Conservation (phyloP, 2,888 invertebrate species). For the Epistrophe eligans region DNA sequence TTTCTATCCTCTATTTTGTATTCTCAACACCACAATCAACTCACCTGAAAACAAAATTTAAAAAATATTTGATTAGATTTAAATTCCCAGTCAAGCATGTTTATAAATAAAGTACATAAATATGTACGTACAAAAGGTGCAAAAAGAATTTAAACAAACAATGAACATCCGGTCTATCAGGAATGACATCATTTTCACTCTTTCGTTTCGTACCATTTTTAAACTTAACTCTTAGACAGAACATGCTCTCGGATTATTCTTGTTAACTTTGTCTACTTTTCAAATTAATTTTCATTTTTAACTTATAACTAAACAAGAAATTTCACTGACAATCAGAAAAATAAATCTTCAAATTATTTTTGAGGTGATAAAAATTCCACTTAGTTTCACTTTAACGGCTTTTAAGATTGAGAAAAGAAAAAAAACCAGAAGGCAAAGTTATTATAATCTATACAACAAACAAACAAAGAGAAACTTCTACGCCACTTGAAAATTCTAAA, state of each 20-base stretch:
- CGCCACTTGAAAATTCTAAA: slow-evolving; percentile 44
- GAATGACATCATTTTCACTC: slow-evolving; percentile 50
- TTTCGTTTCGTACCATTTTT: slow-evolving; percentile 47
- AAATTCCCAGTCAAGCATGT: slow-evolving; percentile 21
- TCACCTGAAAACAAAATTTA: slow-evolving; percentile 59
- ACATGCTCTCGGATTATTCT: slow-evolving; percentile 36
- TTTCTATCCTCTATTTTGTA: slow-evolving; percentile 6
- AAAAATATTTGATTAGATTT: slow-evolving; percentile 54
- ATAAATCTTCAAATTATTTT: neutral
- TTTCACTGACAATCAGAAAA: slow-evolving; percentile 11
- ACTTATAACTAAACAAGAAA: slow-evolving; percentile 5
- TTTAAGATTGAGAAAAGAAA: neutral
- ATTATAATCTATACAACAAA: neutral
- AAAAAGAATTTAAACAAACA: slow-evolving; percentile 44
- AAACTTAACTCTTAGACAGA: slow-evolving; percentile 57
- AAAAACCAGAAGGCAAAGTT: neutral
- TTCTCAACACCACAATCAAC: slow-evolving; percentile 42
- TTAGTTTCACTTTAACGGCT: slow-evolving; percentile 52
- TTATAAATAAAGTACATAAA: neutral
- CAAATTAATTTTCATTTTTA: slow-evolving; percentile 8
- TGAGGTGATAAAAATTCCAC: slow-evolving; percentile 27
- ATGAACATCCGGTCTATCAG: slow-evolving; percentile 51
- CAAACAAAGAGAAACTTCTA: slow-evolving; percentile 41
- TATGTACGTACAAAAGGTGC: neutral
- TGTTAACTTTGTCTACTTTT: slow-evolving; percentile 33